Evolutionary conservation across 2,888 invertebrate genomes (phyloP), one percentile per base, ranked within the genome.

Genomic region (Sialis lutaria): DNA sequence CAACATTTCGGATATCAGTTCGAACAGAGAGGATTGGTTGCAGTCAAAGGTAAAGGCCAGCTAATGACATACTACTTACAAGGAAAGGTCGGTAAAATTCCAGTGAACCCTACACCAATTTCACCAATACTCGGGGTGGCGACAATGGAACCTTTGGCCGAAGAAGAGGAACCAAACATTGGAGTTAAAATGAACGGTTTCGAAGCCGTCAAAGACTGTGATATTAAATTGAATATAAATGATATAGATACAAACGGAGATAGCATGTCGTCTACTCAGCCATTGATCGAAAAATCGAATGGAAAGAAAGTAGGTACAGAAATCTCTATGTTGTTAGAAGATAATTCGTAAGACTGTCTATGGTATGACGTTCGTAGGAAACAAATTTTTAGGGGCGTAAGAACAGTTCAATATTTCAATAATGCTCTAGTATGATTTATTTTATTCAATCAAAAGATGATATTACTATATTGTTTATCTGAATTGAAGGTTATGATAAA

Each of bases 21-120:
- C 64, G 90, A 90, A 63, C 91, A 93, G 61, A 79, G 96, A 3
- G 96, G 96, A 5, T 69, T 93, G 50, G 93, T 97, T 9, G 83
- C 87, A 40, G 96, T 97, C 42, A 97, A 97, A 67, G 96, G 96
- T 54, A 97, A 96, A 67, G 96, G 96, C 9, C 86, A 93, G 62
- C 73, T 96, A 49, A 86, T 92, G 81, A 96, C 95, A 1, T 95
- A 90, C 66, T 95, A 93, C 62, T 69, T 96, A 53, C 71, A 75
- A 61, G 82, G 80, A 54, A 72, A 72, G 60, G 64, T 67, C 5
- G 63, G 61, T 32, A 63, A 63, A 55, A 59, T 57, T 5, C 46
- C 49, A 6, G 39, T 57, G 33, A 56, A 55, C 12, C 48, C 31
- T 44, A 52, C 47, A 8, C 45, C 49, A 13, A 40, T 53, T 33